Evolutionary conservation across 1,140 invertebrate species (phyloP), one percentile per base, ranked within the genome.

Genomic region (Ladona fulva): DNA sequence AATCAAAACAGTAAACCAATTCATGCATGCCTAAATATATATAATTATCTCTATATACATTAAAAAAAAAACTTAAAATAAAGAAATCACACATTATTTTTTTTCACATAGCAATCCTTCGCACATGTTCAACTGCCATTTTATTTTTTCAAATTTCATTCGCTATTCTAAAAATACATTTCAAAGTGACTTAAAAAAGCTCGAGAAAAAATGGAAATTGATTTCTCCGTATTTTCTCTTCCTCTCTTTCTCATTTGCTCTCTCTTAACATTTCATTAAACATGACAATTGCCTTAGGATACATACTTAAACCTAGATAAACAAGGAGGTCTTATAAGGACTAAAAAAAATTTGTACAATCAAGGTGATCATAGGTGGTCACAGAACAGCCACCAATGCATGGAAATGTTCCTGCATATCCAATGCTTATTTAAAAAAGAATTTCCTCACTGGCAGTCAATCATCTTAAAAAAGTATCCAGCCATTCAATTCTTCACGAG

Each of bases 341-440:
- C 14, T 22, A 19, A 66, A 66, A 66, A 66, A 66, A 66, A 66
- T 66, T 66, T 66, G 52, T 66, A 66, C 52, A 66, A 66, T 66
- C 52, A 66, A 66, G 52, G 52, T 66, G 52, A 66, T 66, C 52
- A 66, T 66, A 66, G 52, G 52, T 66, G 52, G 52, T 66, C 14
- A 66, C n/a, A 66, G 52, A 66, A 66, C 52, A 66, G 14, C 52
- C 52, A 66, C 52, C 52, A 12, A 66, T 66, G 52, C 52, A 66
- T 66, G 52, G 52, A 66, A 66, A 66, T 66, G 52, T 66, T 66
- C 52, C 52, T 66, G 52, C 52, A 66, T 66, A 22, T 66, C 52
- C 52, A 66, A 66, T 66, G 52, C 52, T 22, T 37, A 37, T 37
- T 37, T 37, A 37, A 66, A 66, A 19, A 66, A 66, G n/a, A 66